phyloP scores from a whole-genome alignment of 1,140 invertebrate genomes.

The Platyura marginata region DNA sequence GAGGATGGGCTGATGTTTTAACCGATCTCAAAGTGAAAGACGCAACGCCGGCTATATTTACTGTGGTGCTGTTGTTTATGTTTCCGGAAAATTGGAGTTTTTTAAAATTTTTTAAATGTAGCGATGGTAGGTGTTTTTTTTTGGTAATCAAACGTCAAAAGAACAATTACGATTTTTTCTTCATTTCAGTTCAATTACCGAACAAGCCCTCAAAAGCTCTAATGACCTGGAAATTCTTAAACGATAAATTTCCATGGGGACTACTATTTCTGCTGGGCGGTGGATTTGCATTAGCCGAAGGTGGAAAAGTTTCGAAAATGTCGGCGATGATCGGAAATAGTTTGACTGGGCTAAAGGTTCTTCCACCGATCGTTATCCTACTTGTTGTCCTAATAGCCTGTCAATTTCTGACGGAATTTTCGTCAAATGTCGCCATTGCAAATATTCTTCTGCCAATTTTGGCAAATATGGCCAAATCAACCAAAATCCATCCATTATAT shows the following conservation, averaged over 20 bases:
- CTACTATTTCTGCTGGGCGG: constrained; percentile 35
- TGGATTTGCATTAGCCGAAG: constrained; percentile 9
- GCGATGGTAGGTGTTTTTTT: constrained; percentile 2
- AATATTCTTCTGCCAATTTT: constrained; percentile 23
- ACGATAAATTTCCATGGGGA: constrained; percentile 54
- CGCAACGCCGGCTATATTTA: constrained; percentile 52
- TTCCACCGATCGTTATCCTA: constrained; percentile 20
- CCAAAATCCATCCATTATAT: constrained; percentile 56
- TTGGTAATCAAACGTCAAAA: background rate
- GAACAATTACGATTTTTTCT: background rate
- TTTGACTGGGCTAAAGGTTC: constrained; percentile 27
- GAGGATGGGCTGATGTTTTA: constrained; percentile 53
- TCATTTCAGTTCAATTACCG: constrained; percentile 17
- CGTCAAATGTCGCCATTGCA: constrained; percentile 43
- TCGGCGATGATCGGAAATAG: constrained; percentile 15
- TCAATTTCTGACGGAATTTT: constrained; percentile 37
- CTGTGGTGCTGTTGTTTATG: constrained; percentile 55
- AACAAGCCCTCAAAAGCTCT: constrained; percentile 35
- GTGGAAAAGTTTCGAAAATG: constrained; percentile 5
- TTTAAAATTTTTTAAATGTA: constrained; percentile 34
- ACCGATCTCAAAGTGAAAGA: constrained; percentile 46
- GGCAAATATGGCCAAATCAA: constrained; percentile 25
- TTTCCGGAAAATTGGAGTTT: constrained; percentile 52
- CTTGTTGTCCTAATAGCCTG: constrained; percentile 28
- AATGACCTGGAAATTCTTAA: constrained; percentile 48